Evolutionary conservation across 2,113 vertebrate species (phyloP).

Genomic region (Nematolebias whitei): DNA sequence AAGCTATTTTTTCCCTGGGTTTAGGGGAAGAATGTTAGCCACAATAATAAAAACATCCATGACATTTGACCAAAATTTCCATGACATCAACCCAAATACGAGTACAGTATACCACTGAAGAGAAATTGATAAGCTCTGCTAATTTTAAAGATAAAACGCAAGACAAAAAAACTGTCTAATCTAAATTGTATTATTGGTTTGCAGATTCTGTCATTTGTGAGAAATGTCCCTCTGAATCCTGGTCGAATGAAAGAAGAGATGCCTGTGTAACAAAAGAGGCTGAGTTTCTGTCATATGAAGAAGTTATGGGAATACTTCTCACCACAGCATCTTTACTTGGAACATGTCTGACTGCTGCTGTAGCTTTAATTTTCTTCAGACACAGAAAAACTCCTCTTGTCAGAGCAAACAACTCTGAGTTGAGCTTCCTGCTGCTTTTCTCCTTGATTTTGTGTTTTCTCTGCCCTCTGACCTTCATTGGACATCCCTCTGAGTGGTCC

Average conservation of each 20-base stretch:
- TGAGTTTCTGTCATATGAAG: conserved; percentile 71
- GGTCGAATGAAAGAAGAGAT: conserved; percentile 70
- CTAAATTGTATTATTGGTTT: conserved; percentile 1
- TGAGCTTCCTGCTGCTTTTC: conserved; percentile 75
- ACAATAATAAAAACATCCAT: too few species aligned
- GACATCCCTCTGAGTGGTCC: conserved; percentile 65
- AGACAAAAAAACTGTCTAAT: too few species aligned
- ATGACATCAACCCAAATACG: too few species aligned
- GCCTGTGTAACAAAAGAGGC: conserved; percentile 64
- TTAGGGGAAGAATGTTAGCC: too few species aligned
- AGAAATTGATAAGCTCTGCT: too few species aligned
- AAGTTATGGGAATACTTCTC: conserved; percentile 72
- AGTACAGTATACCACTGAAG: too few species aligned
- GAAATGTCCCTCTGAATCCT: conserved; percentile 69
- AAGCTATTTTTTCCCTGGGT: too few species aligned
- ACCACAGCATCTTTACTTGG: conserved; percentile 65
- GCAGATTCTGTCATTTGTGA: conserved; percentile 71
- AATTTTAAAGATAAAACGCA: too few species aligned
- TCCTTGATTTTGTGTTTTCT: conserved; percentile 73
- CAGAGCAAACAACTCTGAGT: conserved; percentile 69
- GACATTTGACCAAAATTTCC: too few species aligned
- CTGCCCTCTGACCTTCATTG: conserved; percentile 74
- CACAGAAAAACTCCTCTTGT: conserved; percentile 70
- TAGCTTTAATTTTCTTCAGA: conserved; percentile 67
- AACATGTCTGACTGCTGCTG: conserved; percentile 53